Base-by-base conservation (phyloP, 2,113 vertebrate genomes). In the Ramphastos sulfuratus region DNA sequence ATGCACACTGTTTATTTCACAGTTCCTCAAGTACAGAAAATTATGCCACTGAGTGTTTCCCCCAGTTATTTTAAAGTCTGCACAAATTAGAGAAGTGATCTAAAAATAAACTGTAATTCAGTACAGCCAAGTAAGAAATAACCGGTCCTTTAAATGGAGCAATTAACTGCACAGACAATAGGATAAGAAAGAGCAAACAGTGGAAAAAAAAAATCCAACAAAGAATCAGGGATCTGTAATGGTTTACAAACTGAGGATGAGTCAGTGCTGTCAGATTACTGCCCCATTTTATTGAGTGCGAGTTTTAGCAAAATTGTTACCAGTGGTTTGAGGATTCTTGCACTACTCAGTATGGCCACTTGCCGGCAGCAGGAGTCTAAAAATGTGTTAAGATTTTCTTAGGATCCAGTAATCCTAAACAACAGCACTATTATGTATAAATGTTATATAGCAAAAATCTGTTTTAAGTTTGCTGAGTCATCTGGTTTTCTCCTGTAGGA, bases 281-380 rank as follows among this genome's bases (percentile, higher is more conserved):
- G 20, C 7, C 30, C 6, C 61, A 12, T 28, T 71, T 60, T 39
- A 17, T 12, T 90, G 8, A 54, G 12, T 87, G 10, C 69, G 12
- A 67, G 17, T 19, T 56, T 82, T 74, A 44, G 17, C 5, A 72
- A 72, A 84, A 46, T 44, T 9, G 16, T 69, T 70, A 56, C 15
- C 6, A 33, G 24, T 48, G 12, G 21, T 63, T 85, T 59, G 63
- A 79, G 23, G 13, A 42, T 79, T 70, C 30, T 73, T 94, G 91
- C 75, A 67, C 28, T 91, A 17, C 84, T 44, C 12, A 9, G 4
- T 82, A 24, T 48, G 84, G 64, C 91, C 95, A 44, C 87, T 66
- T 82, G 95, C 30, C 82, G 94, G 92, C 94, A 95, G 89, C 74
- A 93, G 27, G 15, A 60, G 18, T 15, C 74, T 78, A 42, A 66